These are phyloP conservation scores for Macrophya annulata DNA, from an alignment of 2,888 invertebrate genomes.

Conservation along the genomic window DNA sequence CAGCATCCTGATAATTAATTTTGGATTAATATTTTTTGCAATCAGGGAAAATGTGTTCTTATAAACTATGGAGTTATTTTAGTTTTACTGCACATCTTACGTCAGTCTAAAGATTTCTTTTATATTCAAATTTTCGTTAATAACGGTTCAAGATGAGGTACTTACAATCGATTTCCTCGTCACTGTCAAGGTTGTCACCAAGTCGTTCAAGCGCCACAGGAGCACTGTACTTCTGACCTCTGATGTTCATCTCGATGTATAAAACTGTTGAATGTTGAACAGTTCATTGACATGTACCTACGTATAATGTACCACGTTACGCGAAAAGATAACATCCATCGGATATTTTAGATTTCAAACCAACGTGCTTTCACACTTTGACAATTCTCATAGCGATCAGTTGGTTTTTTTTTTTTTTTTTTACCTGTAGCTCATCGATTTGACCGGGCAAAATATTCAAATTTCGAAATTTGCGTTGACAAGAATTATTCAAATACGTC, in stretches of 20 bases:
- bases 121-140: too few relatives aligned
- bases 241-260: slow-evolving; percentile 29
- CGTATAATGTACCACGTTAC: background rate
- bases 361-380: too few relatives aligned
- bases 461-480: too few relatives aligned
- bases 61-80: background rate
- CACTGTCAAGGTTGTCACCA: slow-evolving; percentile 32
- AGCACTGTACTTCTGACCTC: slow-evolving; percentile 1
- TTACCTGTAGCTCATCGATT: too few relatives aligned
- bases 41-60: too few relatives aligned
- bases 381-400: too few relatives aligned
- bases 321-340: background rate
- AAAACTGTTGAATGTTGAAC: background rate
- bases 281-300: background rate
- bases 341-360: too few relatives aligned
- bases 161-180: slow-evolving; percentile 45
- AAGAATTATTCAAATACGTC: too few relatives aligned
- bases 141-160: background rate
- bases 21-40: too few relatives aligned
- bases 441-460: too few relatives aligned
- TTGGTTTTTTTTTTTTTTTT: too few relatives aligned
- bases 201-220: slow-evolving; percentile 36
- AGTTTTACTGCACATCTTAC: background rate
- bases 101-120: background rate
- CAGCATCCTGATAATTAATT: too few relatives aligned